A percentile compares a stretch with the other conserved stretches of the same genome.
Conservation (phyloP, 2,888 invertebrate genomes). For the Troides helena region DNA sequence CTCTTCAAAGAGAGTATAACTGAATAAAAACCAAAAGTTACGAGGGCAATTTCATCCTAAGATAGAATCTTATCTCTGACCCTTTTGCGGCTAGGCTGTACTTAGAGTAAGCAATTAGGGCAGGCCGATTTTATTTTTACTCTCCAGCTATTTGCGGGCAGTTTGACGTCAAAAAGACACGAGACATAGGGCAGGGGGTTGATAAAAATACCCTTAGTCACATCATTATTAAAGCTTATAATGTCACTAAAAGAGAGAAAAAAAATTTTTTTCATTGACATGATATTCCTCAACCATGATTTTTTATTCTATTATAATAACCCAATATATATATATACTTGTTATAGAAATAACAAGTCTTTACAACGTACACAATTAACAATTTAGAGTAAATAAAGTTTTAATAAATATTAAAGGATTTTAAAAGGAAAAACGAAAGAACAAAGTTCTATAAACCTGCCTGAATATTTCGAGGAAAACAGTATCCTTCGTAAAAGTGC, state of each 20-base stretch:
- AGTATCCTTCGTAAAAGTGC: background rate
- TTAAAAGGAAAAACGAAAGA: background rate
- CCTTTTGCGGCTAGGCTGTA: slow-evolving; percentile 9
- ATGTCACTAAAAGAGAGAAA: background rate
- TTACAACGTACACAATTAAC: no score
- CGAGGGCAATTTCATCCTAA: slow-evolving; percentile 10
- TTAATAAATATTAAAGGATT: background rate
- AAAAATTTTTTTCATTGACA: no score
- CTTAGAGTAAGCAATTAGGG: slow-evolving; percentile 38
- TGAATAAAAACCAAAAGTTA: slow-evolving; percentile 15
- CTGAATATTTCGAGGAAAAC: background rate
- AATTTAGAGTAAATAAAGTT: no score
- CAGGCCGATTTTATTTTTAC: slow-evolving; percentile 38
- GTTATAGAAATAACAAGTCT: no score
- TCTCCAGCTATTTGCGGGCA: slow-evolving; percentile 36
- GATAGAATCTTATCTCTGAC: slow-evolving; percentile 29
- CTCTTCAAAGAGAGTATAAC: background rate
- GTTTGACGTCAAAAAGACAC: slow-evolving; percentile 40
- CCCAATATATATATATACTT: no score
- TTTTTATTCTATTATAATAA: no score
- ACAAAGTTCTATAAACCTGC: background rate
- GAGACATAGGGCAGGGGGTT: slow-evolving; percentile 26
- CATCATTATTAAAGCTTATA: slow-evolving; percentile 28
- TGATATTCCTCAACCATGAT: no score
- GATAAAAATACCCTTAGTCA: slow-evolving; percentile 35